These are phyloP conservation scores for Calliphora vicina DNA, from an alignment of 1,140 invertebrate species.

Conservation along the genomic window DNA sequence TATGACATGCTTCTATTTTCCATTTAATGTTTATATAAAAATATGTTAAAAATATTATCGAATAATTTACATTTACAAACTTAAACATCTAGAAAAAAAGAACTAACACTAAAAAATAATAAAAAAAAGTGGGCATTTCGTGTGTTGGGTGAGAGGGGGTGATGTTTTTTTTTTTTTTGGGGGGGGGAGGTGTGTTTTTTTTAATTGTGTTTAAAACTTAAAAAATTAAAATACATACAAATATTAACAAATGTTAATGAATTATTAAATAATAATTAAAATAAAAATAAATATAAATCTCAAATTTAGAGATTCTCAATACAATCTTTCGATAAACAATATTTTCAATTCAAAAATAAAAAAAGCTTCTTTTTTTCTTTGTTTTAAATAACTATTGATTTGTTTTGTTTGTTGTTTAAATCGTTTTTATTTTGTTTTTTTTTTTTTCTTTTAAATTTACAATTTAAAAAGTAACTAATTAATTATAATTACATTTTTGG, in stretches of 20 bases:
- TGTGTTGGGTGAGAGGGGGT: background rate
- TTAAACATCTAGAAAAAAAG: constrained; percentile 12
- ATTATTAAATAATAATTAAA: background rate
- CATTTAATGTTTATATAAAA: constrained; percentile 23
- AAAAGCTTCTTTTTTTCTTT: background rate
- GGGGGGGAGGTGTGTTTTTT: background rate
- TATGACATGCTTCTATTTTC: background rate
- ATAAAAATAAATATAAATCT: background rate
- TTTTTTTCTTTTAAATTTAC: constrained; percentile 8
- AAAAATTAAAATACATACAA: constrained; percentile 22
- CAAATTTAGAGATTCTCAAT: background rate
- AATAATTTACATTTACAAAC: constrained; percentile 14
- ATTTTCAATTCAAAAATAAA: background rate
- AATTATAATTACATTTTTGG: constrained; percentile 33
- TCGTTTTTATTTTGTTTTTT: background rate
- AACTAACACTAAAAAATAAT: constrained; percentile 15
- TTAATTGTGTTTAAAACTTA: background rate
- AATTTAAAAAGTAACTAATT: constrained; percentile 25
- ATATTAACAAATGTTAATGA: constrained; percentile 21
- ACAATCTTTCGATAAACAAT: background rate
- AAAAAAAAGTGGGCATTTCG: background rate
- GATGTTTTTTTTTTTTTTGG: background rate
- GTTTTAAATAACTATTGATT: background rate
- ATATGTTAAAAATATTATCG: background rate
- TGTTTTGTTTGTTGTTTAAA: background rate